Base-by-base conservation (phyloP, 2,797 vertebrate species). In the Xyrichtys novacula region DNA sequence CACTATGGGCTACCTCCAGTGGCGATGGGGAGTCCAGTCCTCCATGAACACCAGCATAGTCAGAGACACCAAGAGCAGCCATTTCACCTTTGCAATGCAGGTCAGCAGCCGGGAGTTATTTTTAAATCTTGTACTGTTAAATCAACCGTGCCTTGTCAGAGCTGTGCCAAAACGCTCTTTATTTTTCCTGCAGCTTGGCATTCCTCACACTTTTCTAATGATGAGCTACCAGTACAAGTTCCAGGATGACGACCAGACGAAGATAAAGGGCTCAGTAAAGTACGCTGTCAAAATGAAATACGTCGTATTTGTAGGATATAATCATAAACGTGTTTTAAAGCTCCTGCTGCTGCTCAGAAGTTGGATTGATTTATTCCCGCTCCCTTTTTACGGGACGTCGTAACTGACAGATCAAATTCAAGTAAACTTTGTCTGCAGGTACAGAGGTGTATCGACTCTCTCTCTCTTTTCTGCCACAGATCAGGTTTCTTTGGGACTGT, bases 211-310 rank as follows among this genome's bases (percentile, higher is more conserved):
- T 61, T 99, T 98, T 62, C 78, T 96, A 80, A 96, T 98, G 94
- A 93, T 98, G 94, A 99, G 97, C 91, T 99, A 98, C 74, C 98
- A 99, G 85, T 97, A 99, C 92, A 99, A 99, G 90, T 98, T 99
- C 90, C 97, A 99, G 90, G 95, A 99, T 49, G 98, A 99, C 0
- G 97, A 99, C 81, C 96, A 99, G 94, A 99, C 98, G 0, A 95
- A 97, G 63, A 94, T 99, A 67, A 99, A 98, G 86, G 97, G 97
- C 44, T 98, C 97, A 69, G 88, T 99, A 70, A 99, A 99, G 98
- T 99, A 94, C 81, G 96, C 91, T 26, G 55, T 20, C 39, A 31
- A 38, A 44, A 12, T 20, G 15, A 22, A 54, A 11, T 25, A 29
- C 53, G 12, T 28, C 1, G 36, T 60, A 32, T 48, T 61, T 65